Percentiles rank a stretch among this genome's conserved stretches.
Evolutionary conservation across 2,113 vertebrate species (phyloP).

Genomic region (Pardalotus punctatus): DNA sequence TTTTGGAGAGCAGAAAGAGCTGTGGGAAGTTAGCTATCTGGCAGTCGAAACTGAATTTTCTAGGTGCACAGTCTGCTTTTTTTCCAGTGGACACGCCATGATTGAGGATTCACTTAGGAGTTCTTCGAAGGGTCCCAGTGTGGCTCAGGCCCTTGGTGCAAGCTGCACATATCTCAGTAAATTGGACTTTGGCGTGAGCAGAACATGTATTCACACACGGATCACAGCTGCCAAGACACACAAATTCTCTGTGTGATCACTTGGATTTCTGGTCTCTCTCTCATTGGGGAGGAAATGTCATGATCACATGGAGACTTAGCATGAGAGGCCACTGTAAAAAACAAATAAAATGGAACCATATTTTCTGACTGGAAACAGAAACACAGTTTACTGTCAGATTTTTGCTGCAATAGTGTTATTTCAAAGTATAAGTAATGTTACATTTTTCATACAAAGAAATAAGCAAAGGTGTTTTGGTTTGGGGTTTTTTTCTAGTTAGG

Average conservation of each 20-base stretch:
- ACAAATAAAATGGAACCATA: constrained; percentile 38
- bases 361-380: constrained; percentile 38
- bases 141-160: not conserved
- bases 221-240: constrained; percentile 48
- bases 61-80: not conserved
- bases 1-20: constrained; percentile 14
- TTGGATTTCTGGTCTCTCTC: constrained; percentile 34
- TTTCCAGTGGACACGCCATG: not conserved
- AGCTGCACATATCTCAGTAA: not conserved
- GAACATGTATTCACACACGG: not conserved
- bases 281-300: constrained; percentile 39
- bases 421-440: not conserved
- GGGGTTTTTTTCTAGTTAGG: accelerated
- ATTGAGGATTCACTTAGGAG: not conserved
- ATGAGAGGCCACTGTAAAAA: constrained; percentile 53
- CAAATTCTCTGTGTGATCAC: constrained; percentile 8
- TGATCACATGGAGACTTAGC: constrained; percentile 35
- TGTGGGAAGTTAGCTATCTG: constrained; percentile 26
- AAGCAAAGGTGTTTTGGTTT: not conserved
- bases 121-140: not conserved
- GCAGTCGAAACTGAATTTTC: not conserved
- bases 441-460: not conserved
- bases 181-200: not conserved
- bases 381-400: not conserved
- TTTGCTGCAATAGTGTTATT: not conserved